phyloP scores from a whole-genome alignment of 2,113 vertebrate genomes.

The Pseudonaja textilis region DNA sequence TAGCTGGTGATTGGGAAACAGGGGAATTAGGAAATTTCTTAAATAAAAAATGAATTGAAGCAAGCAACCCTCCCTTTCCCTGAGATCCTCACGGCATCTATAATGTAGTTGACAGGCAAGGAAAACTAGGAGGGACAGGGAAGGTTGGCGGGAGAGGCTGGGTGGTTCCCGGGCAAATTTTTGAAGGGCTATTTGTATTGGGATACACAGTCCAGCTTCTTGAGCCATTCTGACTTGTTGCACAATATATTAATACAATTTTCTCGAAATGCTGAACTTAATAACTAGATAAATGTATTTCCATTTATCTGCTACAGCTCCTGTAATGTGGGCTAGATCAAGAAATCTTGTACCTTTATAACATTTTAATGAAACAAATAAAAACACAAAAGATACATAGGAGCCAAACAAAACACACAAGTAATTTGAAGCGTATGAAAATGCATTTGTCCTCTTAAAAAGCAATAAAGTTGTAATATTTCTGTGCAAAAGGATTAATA shows the following conservation, averaged over 20 bases:
- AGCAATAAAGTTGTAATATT: not conserved
- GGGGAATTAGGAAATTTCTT: not conserved
- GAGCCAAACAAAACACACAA: not conserved
- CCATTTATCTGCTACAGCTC: not conserved
- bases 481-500: not conserved
- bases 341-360: not conserved
- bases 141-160: not conserved
- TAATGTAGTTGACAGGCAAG: not conserved
- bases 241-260: not conserved
- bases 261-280: not conserved
- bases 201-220: not conserved
- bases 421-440: not conserved
- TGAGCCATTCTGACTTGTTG: not conserved
- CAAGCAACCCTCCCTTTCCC: not conserved
- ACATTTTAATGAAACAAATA: not conserved
- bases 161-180: not conserved
- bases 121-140: not conserved
- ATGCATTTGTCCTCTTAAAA: not conserved
- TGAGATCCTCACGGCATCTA: not conserved
- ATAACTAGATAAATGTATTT: not conserved
- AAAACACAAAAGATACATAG: not conserved
- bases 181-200: not conserved
- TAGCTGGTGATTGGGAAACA: not conserved
- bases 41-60: not conserved
- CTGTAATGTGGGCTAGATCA: not conserved